Percentiles rank a stretch among this genome's conserved stretches.
These are phyloP conservation scores for Megalops atlanticus DNA, from an alignment of 2,113 vertebrate species.

Conservation along the genomic window DNA sequence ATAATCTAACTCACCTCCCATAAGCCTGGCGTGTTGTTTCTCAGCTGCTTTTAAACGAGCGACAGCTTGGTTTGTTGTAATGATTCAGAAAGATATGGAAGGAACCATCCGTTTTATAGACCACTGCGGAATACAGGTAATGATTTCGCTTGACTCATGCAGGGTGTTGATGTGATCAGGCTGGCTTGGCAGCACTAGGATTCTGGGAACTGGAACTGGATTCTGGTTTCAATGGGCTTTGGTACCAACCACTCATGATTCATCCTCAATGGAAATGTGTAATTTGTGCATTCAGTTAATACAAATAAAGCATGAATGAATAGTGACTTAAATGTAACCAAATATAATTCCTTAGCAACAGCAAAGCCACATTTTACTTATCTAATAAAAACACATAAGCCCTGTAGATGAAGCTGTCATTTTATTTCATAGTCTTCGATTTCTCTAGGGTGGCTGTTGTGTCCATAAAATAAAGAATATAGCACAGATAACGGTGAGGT, in stretches of 20 bases:
- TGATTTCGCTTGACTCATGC: background rate
- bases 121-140: background rate
- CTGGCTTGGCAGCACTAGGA: background rate
- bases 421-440: background rate
- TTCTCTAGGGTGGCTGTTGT: background rate
- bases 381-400: too few species aligned
- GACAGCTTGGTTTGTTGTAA: too few species aligned
- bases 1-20: background rate
- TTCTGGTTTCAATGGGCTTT: background rate
- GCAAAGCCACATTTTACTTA: too few species aligned
- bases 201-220: background rate
- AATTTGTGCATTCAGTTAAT: background rate
- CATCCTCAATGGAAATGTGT: background rate
- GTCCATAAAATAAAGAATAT: background rate
- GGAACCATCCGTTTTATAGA: background rate
- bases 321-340: background rate
- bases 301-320: background rate
- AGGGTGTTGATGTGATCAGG: background rate
- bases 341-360: too few species aligned
- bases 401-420: background rate
- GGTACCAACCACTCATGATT: background rate
- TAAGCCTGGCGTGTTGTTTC: too few species aligned
- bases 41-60: too few species aligned
- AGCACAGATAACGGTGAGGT: background rate
- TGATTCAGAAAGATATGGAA: background rate